These are phyloP conservation scores for Eonycteris spelaea DNA, from an alignment of 2,113 vertebrate genomes.

Conservation along the genomic window DNA sequence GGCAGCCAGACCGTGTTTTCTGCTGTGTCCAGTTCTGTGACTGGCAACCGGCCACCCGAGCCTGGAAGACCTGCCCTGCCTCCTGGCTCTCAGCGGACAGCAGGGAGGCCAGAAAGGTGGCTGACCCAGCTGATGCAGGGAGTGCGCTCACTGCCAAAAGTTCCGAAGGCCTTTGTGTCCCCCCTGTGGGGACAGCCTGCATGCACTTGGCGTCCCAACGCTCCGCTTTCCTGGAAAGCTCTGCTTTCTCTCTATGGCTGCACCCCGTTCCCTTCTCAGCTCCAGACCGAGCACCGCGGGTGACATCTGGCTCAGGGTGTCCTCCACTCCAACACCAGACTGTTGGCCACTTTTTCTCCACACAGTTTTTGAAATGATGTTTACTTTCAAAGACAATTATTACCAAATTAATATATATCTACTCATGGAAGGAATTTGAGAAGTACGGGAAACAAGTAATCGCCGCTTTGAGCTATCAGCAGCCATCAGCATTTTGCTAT, in stretches of 20 bases:
- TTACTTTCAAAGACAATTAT: background rate
- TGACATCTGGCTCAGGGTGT: background rate
- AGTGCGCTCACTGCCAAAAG: background rate
- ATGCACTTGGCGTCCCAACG: background rate
- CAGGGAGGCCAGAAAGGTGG: background rate
- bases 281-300: background rate
- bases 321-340: background rate
- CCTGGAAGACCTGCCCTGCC: background rate
- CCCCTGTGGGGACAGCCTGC: background rate
- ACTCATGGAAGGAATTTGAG: background rate
- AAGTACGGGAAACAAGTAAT: background rate
- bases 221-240: slow-evolving; percentile 57
- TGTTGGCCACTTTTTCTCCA: background rate
- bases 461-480: background rate
- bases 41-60: background rate
- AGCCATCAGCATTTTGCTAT: background rate
- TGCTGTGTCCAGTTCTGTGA: background rate
- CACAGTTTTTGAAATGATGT: background rate
- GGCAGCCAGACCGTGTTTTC: background rate
- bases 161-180: slow-evolving; percentile 41
- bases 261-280: background rate
- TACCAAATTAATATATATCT: background rate
- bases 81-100: background rate
- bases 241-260: background rate
- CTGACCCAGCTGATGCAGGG: background rate